phyloP scores from a whole-genome alignment of 2,888 invertebrate species.

The Aphidoletes aphidimyza region DNA sequence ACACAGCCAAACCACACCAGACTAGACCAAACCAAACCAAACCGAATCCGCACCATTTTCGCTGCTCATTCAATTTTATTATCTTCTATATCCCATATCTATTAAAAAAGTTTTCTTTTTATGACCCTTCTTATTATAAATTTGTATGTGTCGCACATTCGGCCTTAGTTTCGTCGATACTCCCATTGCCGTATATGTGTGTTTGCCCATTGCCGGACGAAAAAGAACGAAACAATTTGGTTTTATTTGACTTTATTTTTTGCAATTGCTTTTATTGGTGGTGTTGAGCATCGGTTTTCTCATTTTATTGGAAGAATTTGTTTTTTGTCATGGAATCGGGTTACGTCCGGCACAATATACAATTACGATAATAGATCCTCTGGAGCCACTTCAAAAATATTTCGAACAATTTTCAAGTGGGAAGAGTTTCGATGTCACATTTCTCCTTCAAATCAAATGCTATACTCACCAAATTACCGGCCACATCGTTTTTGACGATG shows the following conservation, averaged over 20 bases:
- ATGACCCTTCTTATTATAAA: constrained; percentile 43
- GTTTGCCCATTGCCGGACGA: background rate
- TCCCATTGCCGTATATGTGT: background rate
- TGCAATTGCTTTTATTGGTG: background rate
- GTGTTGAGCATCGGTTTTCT: background rate
- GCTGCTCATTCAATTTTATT: constrained; percentile 36
- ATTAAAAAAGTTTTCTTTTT: constrained; percentile 44
- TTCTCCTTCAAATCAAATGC: background rate
- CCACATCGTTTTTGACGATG: no score
- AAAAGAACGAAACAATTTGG: background rate
- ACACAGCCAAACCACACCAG: no score
- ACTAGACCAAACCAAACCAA: no score
- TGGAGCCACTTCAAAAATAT: background rate
- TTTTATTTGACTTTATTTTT: background rate
- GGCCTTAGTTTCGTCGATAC: no score
- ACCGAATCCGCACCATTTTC: constrained; percentile 17
- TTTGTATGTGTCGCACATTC: background rate
- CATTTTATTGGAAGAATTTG: background rate
- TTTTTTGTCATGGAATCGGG: background rate
- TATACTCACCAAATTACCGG: constrained; percentile 35
- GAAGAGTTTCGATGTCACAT: background rate
- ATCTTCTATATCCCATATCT: constrained; percentile 45
- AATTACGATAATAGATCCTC: constrained; percentile 9
- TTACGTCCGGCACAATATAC: background rate
- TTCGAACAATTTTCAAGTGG: background rate